These are phyloP conservation scores for Xenopus borealis DNA, from an alignment of 2,113 vertebrate species.

Conservation along the genomic window DNA sequence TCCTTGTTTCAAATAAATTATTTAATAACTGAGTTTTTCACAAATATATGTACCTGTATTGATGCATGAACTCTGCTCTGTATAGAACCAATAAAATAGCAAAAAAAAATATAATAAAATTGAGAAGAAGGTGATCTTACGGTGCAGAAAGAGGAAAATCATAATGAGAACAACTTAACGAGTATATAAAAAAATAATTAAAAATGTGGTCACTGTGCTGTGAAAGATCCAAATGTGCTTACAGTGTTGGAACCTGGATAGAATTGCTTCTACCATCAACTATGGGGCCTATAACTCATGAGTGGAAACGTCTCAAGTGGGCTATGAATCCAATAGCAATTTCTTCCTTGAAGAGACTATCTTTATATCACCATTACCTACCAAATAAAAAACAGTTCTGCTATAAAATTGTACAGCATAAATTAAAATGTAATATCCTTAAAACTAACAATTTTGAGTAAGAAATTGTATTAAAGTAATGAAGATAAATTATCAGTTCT, in stretches of 20 bases:
- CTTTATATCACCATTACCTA: conserved; percentile 2
- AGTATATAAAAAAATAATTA: conserved; percentile 43
- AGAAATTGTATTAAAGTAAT: too few species aligned
- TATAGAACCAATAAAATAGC: conserved; percentile 8
- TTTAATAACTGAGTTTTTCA: neutral
- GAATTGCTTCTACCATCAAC: conserved; percentile 22
- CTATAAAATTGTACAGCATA: too few species aligned
- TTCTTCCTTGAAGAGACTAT: conserved; percentile 12
- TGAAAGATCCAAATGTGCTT: conserved; percentile 38
- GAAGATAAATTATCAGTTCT: too few species aligned
- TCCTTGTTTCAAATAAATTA: too few species aligned
- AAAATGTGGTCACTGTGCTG: conserved; percentile 32
- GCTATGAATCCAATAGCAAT: conserved; percentile 31
- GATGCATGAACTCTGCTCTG: conserved; percentile 10
- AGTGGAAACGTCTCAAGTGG: conserved; percentile 20
- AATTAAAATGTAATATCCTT: too few species aligned
- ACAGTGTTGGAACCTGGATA: conserved; percentile 22
- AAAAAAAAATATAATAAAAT: conserved; percentile 15
- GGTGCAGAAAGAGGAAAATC: conserved; percentile 14
- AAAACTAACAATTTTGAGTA: too few species aligned
- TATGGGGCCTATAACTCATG: conserved; percentile 21
- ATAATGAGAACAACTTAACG: conserved; percentile 28
- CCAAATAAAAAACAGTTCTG: neutral
- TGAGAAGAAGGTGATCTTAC: conserved; percentile 20
- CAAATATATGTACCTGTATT: neutral